Evolutionary conservation across 2,797 vertebrate genomes (phyloP), one percentile per base, ranked within the genome.

Genomic region (Peromyscus melanophrys): DNA sequence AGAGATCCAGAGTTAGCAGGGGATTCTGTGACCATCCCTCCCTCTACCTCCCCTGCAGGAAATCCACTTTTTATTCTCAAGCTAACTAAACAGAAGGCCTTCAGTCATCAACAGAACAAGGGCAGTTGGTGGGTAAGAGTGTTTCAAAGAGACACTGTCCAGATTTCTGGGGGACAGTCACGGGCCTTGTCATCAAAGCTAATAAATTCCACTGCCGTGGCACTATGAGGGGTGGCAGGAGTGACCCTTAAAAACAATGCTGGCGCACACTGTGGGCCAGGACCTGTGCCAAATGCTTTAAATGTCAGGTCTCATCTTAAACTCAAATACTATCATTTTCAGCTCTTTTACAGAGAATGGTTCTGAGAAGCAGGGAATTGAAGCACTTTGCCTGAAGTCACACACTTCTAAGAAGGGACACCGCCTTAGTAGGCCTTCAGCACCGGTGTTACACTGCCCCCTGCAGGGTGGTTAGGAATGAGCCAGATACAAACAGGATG

Each of bases 351-450:
- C 6, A 57, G 77, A 95, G 52, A 96, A 95, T 65, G 57, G 3
- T 94, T 77, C 90, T 95, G 94, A 93, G 92, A 95, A 80, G 55
- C 75, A 89, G 75, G 37, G 69, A 90, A 96, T 89, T 81, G 40
- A 92, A 96, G 88, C 86, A 65, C 97, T 94, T 97, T 91, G n/a
- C 77, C 82, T 31, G 46, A 93, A 97, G 49, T 92, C 95, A 96
- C 82, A 88, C 69, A 59, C 57, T 81, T 59, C 0, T 80, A 90
- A 83, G 81, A 37, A 55, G 52, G 3, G 52, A 71, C 40, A 5
- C 49, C 17, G 7, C 67, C 90, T 71, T 19, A n/a, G 17, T 55
- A 49, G 37, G 29, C 31, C 25, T 16, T 92, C 82, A 97, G 86
- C 3, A 59, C 57, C 65, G 94, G 92, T 97, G 81, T 95, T 57